A percentile compares a stretch with the other conserved stretches of the same genome.
phyloP scores from a whole-genome alignment of 2,113 vertebrate genomes.

The Xenopus laevis region DNA sequence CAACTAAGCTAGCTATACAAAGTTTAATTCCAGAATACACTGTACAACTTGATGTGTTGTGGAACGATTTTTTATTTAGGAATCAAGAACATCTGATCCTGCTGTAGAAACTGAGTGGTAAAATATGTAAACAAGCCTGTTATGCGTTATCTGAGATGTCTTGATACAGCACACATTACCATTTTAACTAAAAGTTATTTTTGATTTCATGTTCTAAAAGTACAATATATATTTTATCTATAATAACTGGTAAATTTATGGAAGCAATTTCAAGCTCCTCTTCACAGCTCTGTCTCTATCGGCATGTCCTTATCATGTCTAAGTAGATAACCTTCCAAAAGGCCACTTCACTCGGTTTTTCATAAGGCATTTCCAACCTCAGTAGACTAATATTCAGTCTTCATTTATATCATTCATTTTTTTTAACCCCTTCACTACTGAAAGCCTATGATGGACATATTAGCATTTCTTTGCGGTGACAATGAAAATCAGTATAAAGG shows the following conservation, averaged over 20 bases:
- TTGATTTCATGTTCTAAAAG: neutral
- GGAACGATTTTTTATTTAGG: no score
- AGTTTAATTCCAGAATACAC: no score
- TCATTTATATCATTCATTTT: neutral
- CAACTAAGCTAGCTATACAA: no score
- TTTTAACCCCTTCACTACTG: neutral
- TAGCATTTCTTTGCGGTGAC: no score
- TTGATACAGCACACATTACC: neutral
- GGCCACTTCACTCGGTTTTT: neutral
- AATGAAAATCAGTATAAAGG: no score
- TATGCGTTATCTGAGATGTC: neutral
- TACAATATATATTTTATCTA: neutral
- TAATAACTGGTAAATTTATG: neutral
- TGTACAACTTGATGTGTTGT: no score
- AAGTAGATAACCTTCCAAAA: constrained; percentile 8
- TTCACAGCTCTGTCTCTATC: neutral
- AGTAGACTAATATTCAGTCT: neutral
- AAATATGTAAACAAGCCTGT: neutral
- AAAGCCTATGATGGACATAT: neutral
- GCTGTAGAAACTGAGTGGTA: neutral
- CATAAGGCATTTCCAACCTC: neutral
- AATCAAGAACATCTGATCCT: neutral
- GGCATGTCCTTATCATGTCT: constrained; percentile 2
- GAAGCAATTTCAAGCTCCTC: neutral
- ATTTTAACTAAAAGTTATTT: neutral